A percentile compares a stretch with the other conserved stretches of the same genome.
Evolutionary conservation across 2,888 invertebrate genomes (phyloP).

Genomic region (Odontocerum albicorne): DNA sequence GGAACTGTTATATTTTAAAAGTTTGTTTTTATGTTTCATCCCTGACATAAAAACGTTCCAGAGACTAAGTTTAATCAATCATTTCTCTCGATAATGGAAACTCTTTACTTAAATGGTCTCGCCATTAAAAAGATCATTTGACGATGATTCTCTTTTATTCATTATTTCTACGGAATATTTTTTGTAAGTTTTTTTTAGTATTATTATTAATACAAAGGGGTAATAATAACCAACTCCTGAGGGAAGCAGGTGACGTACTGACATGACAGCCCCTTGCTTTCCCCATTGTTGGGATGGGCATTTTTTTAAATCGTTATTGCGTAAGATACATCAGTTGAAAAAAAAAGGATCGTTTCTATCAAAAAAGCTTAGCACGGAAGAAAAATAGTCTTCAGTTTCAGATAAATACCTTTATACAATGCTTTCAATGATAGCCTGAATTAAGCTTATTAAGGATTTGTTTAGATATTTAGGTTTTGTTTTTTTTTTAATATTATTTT

Average conservation of each 20-base stretch:
- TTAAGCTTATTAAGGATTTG: too few species aligned
- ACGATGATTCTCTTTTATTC: constrained; percentile 2
- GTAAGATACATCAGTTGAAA: constrained; percentile 8
- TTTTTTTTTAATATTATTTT: too few species aligned
- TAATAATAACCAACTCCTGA: constrained; percentile 5
- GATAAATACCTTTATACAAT: too few species aligned
- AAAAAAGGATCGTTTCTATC: constrained; percentile 1
- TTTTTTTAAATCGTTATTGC: constrained; percentile 26
- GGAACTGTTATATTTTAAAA: too few species aligned
- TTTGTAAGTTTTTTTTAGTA: constrained; percentile 5
- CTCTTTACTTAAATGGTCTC: constrained; percentile 7
- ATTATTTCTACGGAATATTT: constrained; percentile 3
- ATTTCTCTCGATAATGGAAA: constrained; percentile 3
- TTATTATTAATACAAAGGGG: constrained; percentile 8
- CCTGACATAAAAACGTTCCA: neutral
- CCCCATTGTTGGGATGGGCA: constrained; percentile 8
- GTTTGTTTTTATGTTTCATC: too few species aligned
- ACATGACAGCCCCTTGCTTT: neutral
- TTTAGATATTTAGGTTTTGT: too few species aligned
- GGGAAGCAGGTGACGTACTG: neutral
- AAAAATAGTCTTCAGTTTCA: too few species aligned
- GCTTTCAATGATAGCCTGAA: too few species aligned
- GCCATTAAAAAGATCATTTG: constrained; percentile 17
- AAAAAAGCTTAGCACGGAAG: too few species aligned
- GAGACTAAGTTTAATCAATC: constrained; percentile 8